Percentiles rank a stretch among this genome's conserved stretches.
These are phyloP conservation scores for Rutilus rutilus DNA, from an alignment of 2,113 vertebrate genomes.

Conservation along the genomic window DNA sequence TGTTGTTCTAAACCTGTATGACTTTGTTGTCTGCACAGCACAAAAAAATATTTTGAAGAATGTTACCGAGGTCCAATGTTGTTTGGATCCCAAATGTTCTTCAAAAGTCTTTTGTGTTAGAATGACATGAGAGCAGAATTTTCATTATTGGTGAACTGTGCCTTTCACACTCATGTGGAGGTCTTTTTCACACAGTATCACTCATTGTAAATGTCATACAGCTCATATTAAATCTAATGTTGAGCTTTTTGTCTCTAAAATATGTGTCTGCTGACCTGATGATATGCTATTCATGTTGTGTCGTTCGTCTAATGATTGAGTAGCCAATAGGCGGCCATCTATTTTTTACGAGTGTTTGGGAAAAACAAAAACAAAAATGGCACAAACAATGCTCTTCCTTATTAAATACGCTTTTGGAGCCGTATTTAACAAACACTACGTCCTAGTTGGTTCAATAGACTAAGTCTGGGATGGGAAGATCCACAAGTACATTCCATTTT, in stretches of 20 bases:
- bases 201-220: not conserved
- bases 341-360: not conserved
- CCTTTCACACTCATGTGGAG: not conserved
- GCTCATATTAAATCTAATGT: not conserved
- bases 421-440: constrained; percentile 14
- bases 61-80: not conserved
- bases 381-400: constrained; percentile 15
- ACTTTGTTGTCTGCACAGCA: not conserved
- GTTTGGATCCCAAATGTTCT: not conserved
- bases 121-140: not conserved
- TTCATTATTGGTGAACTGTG: not conserved
- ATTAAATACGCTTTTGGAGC: constrained; percentile 27
- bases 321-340: constrained; percentile 33
- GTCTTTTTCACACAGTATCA: not conserved
- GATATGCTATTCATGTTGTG: not conserved
- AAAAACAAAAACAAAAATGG: constrained; percentile 2
- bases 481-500: constrained; percentile 52
- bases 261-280: not conserved
- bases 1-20: not conserved
- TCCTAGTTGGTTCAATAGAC: constrained; percentile 38
- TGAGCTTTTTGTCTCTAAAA: not conserved
- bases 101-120: not conserved
- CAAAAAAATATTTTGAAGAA: not conserved
- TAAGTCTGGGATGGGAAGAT: constrained; percentile 47
- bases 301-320: constrained; percentile 32